These are phyloP conservation scores for Myiagra hebetior DNA, from an alignment of 2,113 vertebrate species.

Conservation along the genomic window DNA sequence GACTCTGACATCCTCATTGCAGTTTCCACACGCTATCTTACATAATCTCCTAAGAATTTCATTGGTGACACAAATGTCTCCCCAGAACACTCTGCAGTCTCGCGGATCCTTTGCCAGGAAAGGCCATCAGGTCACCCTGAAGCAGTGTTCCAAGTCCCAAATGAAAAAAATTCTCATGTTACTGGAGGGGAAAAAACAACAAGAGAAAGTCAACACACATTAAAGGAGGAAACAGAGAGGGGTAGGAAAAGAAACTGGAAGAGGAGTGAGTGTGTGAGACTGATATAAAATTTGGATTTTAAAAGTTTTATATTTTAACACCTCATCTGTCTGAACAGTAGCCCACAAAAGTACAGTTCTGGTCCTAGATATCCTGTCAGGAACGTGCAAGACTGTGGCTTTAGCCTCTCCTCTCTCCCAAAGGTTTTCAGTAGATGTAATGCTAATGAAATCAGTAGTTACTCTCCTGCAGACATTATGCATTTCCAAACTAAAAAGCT, in stretches of 20 bases:
- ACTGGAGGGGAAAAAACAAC: not conserved
- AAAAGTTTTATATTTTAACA: not conserved
- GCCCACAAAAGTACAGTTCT: not conserved
- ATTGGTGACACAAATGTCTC: not conserved
- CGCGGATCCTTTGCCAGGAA: not conserved
- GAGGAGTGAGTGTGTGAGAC: not conserved
- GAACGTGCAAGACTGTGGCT: not conserved
- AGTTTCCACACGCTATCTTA: not conserved
- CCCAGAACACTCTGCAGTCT: not conserved
- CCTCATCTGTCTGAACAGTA: not conserved
- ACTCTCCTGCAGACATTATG: not conserved
- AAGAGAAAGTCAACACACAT: not conserved
- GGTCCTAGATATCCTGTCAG: not conserved
- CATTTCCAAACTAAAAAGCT: not conserved
- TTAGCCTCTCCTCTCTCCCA: not conserved
- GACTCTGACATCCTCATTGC: not conserved
- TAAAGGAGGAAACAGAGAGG: not conserved
- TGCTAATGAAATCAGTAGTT: not conserved
- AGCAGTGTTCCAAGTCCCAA: not conserved
- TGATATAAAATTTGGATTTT: not conserved
- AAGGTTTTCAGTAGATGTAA: not conserved
- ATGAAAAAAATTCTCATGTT: not conserved
- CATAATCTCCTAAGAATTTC: not conserved
- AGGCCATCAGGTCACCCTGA: not conserved
- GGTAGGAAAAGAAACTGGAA: not conserved